Evolutionary conservation across 1,140 invertebrate species (phyloP), one percentile per base, ranked within the genome.

Genomic region (Mesaphorura yosii): DNA sequence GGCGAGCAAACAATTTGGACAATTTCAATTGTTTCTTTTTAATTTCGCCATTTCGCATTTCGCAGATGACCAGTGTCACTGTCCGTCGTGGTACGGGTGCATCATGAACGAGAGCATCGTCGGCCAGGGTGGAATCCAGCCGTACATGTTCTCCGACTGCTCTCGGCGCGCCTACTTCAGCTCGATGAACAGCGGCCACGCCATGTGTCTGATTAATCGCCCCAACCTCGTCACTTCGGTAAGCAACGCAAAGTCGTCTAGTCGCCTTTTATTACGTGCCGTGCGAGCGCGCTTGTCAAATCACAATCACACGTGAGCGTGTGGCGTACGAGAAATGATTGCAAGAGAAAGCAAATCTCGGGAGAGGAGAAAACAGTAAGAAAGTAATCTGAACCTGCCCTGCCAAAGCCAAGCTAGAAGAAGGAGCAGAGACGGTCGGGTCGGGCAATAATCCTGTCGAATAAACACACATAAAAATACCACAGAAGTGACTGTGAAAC

Each of bases 51-150:
- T 62, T 48, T 58, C 63, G 31, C 48, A 60, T 58, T 65, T 66
- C n/a, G 27, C 63, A 80, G 78, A 72, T 55, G 72, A 71, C 29
- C 82, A 86, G 65, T 92, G 88, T 72, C 79, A 79, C 65, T 93
- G 88, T 70, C 77, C 81, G 37, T 88, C 92, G 71, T 92, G 88
- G 88, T 89, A 92, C 70, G 89, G 89, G 40, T 94, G 89, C 70
- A 91, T 94, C 66, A 94, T 94, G 89, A 83, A 48, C 27, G 55
- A 88, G 71, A 86, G 84, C 39, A 90, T 94, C 64, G 83, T 90
- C 19, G 88, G 88, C 27, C 72, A 83, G 63, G 85, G 92, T 67
- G 88, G 88, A 68, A 85, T 90, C 25, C 88, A 91, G 67, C 89
- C 89, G 1, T 92, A 91, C 72, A 51, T 51, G 34, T 63, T 63